These are phyloP conservation scores for Drosophila ananassae DNA, from an alignment of 1,140 invertebrate genomes.

Conservation along the genomic window DNA sequence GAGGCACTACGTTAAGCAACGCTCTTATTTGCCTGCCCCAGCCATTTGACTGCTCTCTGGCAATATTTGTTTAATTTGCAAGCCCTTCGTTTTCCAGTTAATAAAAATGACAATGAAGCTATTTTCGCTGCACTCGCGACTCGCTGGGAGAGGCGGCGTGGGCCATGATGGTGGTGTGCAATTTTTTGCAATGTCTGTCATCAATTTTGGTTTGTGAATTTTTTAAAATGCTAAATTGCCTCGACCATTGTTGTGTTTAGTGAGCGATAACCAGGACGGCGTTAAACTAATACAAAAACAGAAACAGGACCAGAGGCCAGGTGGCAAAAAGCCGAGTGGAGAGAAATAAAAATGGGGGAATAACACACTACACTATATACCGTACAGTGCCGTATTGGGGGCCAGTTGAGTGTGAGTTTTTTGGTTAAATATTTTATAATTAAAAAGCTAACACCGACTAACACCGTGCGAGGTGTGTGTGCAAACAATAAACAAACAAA, in stretches of 20 bases:
- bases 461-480: conserved; percentile 82
- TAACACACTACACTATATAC: conserved; percentile 25
- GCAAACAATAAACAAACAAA: conserved; percentile 84
- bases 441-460: conserved; percentile 84
- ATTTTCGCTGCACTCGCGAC: conserved; percentile 30
- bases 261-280: conserved; percentile 62
- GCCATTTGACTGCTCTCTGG: conserved; percentile 60
- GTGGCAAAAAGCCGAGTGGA: conserved; percentile 13
- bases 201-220: conserved; percentile 77
- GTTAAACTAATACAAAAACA: conserved; percentile 59
- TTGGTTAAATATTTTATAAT: conserved; percentile 84
- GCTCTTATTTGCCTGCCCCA: conserved; percentile 64
- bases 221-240: conserved; percentile 78
- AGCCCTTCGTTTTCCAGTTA: conserved; percentile 64
- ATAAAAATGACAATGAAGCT: conserved; percentile 80
- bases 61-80: conserved; percentile 81
- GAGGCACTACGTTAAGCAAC: conserved; percentile 27
- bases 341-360: conserved; percentile 33
- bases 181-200: conserved; percentile 51
- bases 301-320: background rate
- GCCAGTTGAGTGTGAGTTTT: conserved; percentile 79
- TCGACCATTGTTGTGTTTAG: conserved; percentile 78
- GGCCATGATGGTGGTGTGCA: conserved; percentile 3
- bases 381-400: background rate
- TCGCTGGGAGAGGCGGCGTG: background rate